Evolutionary conservation across 2,888 invertebrate species (phyloP).

Genomic region (Lacanobia wlatinum): DNA sequence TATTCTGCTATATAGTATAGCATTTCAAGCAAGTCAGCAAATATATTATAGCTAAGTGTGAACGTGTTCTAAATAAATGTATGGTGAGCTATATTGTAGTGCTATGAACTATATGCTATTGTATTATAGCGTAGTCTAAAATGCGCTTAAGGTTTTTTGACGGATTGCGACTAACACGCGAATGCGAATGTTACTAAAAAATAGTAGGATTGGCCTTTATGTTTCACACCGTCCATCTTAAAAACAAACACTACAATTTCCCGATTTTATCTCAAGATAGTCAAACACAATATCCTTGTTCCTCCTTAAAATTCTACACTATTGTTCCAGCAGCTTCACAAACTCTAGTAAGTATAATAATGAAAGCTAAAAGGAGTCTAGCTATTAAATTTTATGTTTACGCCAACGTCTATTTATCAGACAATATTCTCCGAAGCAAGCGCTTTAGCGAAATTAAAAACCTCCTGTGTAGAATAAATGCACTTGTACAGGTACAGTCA

Average conservation of each 20-base stretch:
- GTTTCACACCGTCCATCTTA: not conserved
- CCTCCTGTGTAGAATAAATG: conserved; percentile 15
- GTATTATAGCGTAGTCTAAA: no score
- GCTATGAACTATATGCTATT: no score
- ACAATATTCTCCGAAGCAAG: conserved; percentile 35
- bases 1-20: no score
- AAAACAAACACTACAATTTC: not conserved
- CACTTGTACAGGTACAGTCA: conserved; percentile 16
- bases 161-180: no score
- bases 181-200: no score
- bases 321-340: not conserved
- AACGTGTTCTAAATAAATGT: no score
- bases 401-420: conserved; percentile 14
- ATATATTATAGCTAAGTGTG: no score
- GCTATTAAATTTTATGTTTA: conserved; percentile 42
- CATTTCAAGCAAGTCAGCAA: no score
- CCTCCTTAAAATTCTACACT: not conserved
- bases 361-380: conserved; percentile 13
- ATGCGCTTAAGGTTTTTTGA: no score
- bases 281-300: conserved; percentile 16
- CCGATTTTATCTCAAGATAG: not conserved
- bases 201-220: no score
- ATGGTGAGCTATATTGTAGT: no score
- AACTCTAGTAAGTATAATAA: conserved; percentile 13
- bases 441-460: conserved; percentile 48